Evolutionary conservation across 2,113 vertebrate genomes (phyloP), one percentile per base, ranked within the genome.

Genomic region (Hypocryptadius cinnamomeus): DNA sequence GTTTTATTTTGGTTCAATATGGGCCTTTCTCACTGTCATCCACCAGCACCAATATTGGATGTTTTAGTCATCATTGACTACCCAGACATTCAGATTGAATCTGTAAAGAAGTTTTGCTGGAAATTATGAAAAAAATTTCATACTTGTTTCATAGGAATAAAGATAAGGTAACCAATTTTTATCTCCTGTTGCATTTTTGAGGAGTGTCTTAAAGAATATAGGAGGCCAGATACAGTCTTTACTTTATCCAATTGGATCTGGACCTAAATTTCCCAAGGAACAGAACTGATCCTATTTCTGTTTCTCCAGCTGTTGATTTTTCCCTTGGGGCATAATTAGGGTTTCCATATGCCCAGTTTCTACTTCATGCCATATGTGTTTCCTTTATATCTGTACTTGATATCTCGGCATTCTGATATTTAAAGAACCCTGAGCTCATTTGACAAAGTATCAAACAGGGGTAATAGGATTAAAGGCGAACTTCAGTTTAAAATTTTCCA

Each of bases 231-330:
- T n/a, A 33, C 30, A 73, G 16, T 57, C n/a, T 45, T 77, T 70
- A 50, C 50, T 45, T 77, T 70, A 47, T 74, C 39, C 51, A 71
- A n/a, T 6, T 15, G 5, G 56, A 70, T 71, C 56, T 81, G 73
- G 81, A 89, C 39, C 56, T 24, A 35, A 40, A 31, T 81, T 94
- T 95, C 27, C 15, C 35, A 74, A 70, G 66, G 61, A 95, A 64
- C 31, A 68, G 61, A 57, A 66, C 30, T 84, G 53, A 81, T 74
- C 44, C 33, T 74, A 89, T 93, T 93, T 93, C 53, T 91, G 22
- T 72, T 94, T 87, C 85, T 94, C 87, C 89, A 92, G 73, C 85
- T 92, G 81, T 92, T 96, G 44, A 70, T 89, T 92, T 94, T 94
- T 94, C 70, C 72, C 27, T 93, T 86, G 39, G 61, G 81, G 87